Percentiles rank a stretch among this genome's conserved stretches.
Evolutionary conservation across 2,888 invertebrate species (phyloP).

Genomic region (Prenolepis imparis): DNA sequence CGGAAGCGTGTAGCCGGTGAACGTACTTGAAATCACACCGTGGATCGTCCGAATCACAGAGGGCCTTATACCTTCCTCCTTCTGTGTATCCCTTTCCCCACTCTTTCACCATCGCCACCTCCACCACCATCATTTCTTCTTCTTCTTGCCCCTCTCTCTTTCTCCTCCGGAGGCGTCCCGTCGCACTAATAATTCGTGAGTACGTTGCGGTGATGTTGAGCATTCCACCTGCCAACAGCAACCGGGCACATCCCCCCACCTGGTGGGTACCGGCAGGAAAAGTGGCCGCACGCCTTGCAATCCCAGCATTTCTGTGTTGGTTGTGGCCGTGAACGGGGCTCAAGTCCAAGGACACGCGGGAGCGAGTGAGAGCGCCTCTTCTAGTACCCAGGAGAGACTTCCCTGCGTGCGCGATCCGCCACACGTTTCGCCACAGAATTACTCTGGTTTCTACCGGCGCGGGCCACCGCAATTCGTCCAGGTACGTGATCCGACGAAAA

Average conservation of each 20-base stretch:
- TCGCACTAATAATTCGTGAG: constrained; percentile 83
- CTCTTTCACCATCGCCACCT: constrained; percentile 44
- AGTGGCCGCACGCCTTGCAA: constrained; percentile 85
- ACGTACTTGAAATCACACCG: constrained; percentile 75
- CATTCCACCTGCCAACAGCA: constrained; percentile 84
- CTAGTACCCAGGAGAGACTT: constrained; percentile 66
- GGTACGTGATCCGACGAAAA: constrained; percentile 66
- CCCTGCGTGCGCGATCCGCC: constrained; percentile 68
- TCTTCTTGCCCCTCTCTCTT: constrained; percentile 54
- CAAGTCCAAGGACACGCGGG: constrained; percentile 84
- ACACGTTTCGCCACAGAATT: constrained; percentile 61
- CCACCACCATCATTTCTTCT: constrained; percentile 39
- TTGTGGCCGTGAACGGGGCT: constrained; percentile 85
- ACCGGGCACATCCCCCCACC: constrained; percentile 81
- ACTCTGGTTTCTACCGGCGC: constrained; percentile 60
- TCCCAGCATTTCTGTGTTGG: constrained; percentile 85
- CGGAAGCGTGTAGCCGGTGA: constrained; percentile 73
- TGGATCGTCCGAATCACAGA: constrained; percentile 70
- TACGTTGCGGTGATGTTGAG: constrained; percentile 80
- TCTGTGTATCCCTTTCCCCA: constrained; percentile 57
- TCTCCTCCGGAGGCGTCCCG: constrained; percentile 71
- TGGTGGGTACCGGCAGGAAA: constrained; percentile 82
- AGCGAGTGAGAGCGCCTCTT: constrained; percentile 60
- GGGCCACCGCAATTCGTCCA: constrained; percentile 49
- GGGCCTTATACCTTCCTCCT: constrained; percentile 67